Evolutionary conservation across 2,113 vertebrate genomes (phyloP).

Genomic region (Tupaia chinensis): DNA sequence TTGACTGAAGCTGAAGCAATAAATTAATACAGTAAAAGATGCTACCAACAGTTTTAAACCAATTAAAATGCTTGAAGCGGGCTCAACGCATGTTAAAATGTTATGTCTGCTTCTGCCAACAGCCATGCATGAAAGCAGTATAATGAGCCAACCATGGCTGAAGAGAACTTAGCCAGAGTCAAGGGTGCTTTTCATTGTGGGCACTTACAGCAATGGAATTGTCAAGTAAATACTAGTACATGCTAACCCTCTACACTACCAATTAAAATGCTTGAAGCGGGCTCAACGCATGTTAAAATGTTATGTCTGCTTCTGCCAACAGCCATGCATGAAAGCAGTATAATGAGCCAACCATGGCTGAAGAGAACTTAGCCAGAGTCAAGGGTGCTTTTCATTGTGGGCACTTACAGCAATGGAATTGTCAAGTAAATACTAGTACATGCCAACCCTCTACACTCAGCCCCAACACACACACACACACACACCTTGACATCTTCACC

Average conservation of each 20-base stretch:
- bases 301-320: conserved; percentile 84
- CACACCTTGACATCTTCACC: not conserved
- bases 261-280: conserved; percentile 87
- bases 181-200: conserved; percentile 15
- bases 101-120: conserved; percentile 84
- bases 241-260: not conserved
- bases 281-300: conserved; percentile 84
- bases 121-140: conserved; percentile 73
- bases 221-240: not conserved
- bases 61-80: conserved; percentile 87
- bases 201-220: conserved; percentile 43
- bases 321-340: conserved; percentile 73
- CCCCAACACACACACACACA: too few species aligned
- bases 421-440: not conserved
- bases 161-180: conserved; percentile 72
- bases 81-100: conserved; percentile 84
- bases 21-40: conserved; percentile 89
- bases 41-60: conserved; percentile 85
- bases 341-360: conserved; percentile 78
- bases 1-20: conserved; percentile 87
- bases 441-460: not conserved
- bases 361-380: conserved; percentile 72
- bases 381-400: conserved; percentile 15
- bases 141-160: conserved; percentile 78
- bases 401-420: conserved; percentile 43